Base-by-base conservation (phyloP, 2,113 vertebrate genomes). In the Xerus inauris region DNA sequence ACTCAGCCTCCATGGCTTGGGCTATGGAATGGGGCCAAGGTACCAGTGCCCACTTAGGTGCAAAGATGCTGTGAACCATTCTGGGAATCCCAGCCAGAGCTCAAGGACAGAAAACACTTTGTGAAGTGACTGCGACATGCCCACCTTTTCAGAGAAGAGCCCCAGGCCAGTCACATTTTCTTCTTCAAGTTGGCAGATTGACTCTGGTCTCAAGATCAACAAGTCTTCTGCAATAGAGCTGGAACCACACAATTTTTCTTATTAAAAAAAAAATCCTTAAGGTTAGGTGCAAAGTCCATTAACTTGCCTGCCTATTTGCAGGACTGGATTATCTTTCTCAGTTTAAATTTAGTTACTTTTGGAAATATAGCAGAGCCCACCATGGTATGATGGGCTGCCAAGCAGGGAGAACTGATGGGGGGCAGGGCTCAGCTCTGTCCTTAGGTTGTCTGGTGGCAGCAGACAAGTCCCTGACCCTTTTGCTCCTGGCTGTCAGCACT, bases 391-490 rank as follows among this genome's bases (percentile, higher is more conserved):
- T 2, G 35, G 72, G 14, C 35, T 59, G 19, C 6, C 8, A 30
- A 77, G 54, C 10, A 54, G 19, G 0, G 0, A 9, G 42, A n/a
- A 22, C 0, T 0, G 8, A 42, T 67, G 51, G 13, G 16, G 40
- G 69, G 26, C 20, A 7, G 28, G n/a, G 14, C 17, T 57, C 30
- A 19, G 20, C 16, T 40, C 69, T 28, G 42, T 62, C 45, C 91
- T 30, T 71, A 7, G 17, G 1, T 47, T 65, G 40, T 22, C 40
- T 3, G 6, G 49, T 54, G 35, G 26, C 64, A 42, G 30, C 40
- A 24, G 45, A 57, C 2, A 22, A 45, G 65, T 3, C 19, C n/a
- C 9, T 4, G 17, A 3, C 3, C 11, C 14, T 57, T 5, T 0
- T 5, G 38, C 0, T n/a, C 5, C 28, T 3, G 30, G 38, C 19